These are phyloP conservation scores for Thyatira batis DNA, from an alignment of 2,888 invertebrate species.

Conservation along the genomic window DNA sequence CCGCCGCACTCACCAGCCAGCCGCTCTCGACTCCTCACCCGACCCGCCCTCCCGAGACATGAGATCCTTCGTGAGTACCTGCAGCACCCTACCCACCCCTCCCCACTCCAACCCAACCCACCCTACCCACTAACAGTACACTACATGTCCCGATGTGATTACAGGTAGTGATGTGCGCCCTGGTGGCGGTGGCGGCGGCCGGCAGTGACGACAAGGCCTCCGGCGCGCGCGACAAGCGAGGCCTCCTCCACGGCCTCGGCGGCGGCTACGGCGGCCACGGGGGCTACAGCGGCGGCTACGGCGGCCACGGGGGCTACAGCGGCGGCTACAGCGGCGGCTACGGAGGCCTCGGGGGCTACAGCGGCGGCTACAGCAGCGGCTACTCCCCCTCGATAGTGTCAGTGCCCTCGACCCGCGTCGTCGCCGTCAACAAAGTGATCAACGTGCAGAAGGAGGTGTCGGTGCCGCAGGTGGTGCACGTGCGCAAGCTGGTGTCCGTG, in stretches of 20 bases:
- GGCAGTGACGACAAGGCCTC: no score
- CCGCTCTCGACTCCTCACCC: neutral
- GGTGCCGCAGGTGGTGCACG: conserved; percentile 45
- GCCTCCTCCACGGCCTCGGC: no score
- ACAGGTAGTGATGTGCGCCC: no score
- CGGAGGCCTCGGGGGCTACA: conserved; percentile 16
- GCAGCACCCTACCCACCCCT: neutral
- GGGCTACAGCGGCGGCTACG: conserved; percentile 8
- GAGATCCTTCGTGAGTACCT: conserved; percentile 8
- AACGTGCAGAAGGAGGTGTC: conserved; percentile 45
- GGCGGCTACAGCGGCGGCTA: conserved; percentile 13
- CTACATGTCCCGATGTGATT: no score
- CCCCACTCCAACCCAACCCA: no score
- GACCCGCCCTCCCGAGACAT: neutral
- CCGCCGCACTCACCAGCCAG: neutral
- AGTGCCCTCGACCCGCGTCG: conserved; percentile 37
- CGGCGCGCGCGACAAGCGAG: no score
- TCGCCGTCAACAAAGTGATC: conserved; percentile 44
- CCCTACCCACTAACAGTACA: no score
- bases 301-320: conserved; percentile 14
- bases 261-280: neutral
- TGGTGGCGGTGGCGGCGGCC: no score
- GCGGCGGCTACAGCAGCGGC: conserved; percentile 12
- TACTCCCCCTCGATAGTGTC: conserved; percentile 21
- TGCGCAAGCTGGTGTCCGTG: conserved; percentile 52